phyloP scores from a whole-genome alignment of 1,140 invertebrate genomes.

The Arctopsyche grandis region DNA sequence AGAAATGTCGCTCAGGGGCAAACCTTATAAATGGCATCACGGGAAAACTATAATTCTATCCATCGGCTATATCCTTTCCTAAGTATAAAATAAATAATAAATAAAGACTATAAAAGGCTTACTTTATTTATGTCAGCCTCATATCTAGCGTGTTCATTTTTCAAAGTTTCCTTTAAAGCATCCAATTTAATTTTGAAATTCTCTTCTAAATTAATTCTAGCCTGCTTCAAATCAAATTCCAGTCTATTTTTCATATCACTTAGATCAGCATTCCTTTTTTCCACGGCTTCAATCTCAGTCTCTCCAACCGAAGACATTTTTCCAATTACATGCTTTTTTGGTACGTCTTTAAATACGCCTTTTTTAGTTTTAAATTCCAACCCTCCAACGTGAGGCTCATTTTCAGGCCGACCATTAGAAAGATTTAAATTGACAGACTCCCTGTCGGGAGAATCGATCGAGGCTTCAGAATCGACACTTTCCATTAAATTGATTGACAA shows the following conservation, averaged over 20 bases:
- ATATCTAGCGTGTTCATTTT: slow-evolving; percentile 65
- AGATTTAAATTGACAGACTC: slow-evolving; percentile 63
- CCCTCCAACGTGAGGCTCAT: background rate
- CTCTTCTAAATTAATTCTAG: slow-evolving; percentile 66
- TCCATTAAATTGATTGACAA: slow-evolving; percentile 67
- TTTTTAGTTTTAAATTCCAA: slow-evolving; percentile 25
- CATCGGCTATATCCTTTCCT: no score
- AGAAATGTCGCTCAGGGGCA: no score
- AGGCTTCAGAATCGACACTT: slow-evolving; percentile 65
- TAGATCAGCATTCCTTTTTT: slow-evolving; percentile 44
- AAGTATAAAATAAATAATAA: slow-evolving; percentile 37
- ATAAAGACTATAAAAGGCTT: no score
- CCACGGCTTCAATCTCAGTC: slow-evolving; percentile 35
- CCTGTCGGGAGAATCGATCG: slow-evolving; percentile 63
- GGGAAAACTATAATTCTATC: no score
- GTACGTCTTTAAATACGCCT: background rate
- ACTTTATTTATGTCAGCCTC: slow-evolving; percentile 67
- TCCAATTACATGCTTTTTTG: slow-evolving; percentile 26
- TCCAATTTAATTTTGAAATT: slow-evolving; percentile 64
- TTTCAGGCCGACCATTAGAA: slow-evolving; percentile 5
- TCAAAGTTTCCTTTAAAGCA: slow-evolving; percentile 60
- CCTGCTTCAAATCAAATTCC: slow-evolving; percentile 65
- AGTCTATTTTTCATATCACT: slow-evolving; percentile 58
- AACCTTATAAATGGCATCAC: no score
- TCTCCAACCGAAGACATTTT: slow-evolving; percentile 42